These are phyloP conservation scores for Linurgus olivaceus DNA, from an alignment of 2,797 vertebrate species.

Conservation along the genomic window DNA sequence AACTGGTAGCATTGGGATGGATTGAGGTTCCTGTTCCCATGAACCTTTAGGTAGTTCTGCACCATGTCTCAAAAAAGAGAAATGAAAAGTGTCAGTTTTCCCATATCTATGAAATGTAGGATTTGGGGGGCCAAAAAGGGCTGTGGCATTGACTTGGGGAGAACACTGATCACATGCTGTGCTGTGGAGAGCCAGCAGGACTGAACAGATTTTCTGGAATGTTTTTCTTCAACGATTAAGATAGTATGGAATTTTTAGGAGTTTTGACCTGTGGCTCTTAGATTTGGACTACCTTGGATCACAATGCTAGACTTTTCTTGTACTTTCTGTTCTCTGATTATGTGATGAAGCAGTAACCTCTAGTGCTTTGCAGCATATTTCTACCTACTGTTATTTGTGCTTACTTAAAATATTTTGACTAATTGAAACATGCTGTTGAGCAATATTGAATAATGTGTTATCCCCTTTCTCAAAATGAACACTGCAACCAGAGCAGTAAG, in stretches of 20 bases:
- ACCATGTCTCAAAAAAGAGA: neutral
- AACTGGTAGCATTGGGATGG: neutral
- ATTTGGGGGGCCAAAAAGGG: neutral
- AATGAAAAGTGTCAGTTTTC: neutral
- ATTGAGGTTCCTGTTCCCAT: neutral
- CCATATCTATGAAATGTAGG: rapidly evolving
- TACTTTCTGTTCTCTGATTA: neutral
- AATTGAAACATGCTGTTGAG: neutral
- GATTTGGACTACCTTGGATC: neutral
- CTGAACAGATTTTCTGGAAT: neutral
- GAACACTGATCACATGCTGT: neutral
- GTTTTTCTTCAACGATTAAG: neutral
- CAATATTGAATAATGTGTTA: neutral
- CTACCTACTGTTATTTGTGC: neutral
- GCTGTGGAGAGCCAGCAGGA: neutral
- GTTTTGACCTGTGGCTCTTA: neutral
- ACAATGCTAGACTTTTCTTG: neutral
- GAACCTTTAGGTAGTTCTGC: neutral
- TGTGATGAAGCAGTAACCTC: neutral
- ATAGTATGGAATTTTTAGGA: neutral
- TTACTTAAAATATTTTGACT: neutral
- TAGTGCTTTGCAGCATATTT: neutral
- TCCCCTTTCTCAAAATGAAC: neutral
- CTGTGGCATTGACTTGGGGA: neutral
- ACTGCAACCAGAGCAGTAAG: neutral